Base-by-base conservation (phyloP, 1,140 invertebrate genomes). In the Neodiprion pinetum region DNA sequence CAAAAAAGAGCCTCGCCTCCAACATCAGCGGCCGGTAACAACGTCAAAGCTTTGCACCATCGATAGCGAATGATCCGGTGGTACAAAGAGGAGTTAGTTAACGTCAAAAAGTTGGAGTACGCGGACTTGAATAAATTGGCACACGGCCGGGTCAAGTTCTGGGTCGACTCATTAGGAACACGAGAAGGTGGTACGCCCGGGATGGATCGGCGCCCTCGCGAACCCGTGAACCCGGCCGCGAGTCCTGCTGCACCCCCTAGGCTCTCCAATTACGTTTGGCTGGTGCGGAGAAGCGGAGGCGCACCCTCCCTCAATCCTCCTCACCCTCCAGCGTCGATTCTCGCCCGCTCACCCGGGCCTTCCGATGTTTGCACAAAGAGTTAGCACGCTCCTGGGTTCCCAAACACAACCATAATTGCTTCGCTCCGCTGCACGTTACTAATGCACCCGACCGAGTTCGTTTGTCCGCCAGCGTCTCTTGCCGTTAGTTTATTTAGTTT, bases 91-190 rank as follows among this genome's bases (percentile, higher is more conserved):
- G 53, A 61, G 53, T 61, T 61, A 61, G 53, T 61, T 61, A 61
- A 61, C 53, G 53, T 61, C 53, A 9, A 61, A 61, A 61, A 61
- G 53, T 61, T 61, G 11, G n/a, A 17, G 53, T 61, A 61, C 53
- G n/a, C 11, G n/a, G 53, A 61, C 53, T 61, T 61, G 53, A 61
- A 61, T 61, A 61, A 61, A 61, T 61, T 69, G 67, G 67, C 79
- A 23, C 71, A 67, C 72, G 65, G 72, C 70, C 67, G 79, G 83
- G 82, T 84, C 83, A 84, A 84, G 83, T 84, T 84, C 83, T 84
- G 75, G 81, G 82, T 81, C 79, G 83, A 76, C 80, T 84, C 82
- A 82, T 84, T 84, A 84, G 82, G 83, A 83, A 82, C 78, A 79
- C 80, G 79, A 83, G 76, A 73, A 12, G 67, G n/a, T 61, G 53